Evolutionary conservation across 1,140 invertebrate species (phyloP).

Genomic region (Sminthurides bifidus): DNA sequence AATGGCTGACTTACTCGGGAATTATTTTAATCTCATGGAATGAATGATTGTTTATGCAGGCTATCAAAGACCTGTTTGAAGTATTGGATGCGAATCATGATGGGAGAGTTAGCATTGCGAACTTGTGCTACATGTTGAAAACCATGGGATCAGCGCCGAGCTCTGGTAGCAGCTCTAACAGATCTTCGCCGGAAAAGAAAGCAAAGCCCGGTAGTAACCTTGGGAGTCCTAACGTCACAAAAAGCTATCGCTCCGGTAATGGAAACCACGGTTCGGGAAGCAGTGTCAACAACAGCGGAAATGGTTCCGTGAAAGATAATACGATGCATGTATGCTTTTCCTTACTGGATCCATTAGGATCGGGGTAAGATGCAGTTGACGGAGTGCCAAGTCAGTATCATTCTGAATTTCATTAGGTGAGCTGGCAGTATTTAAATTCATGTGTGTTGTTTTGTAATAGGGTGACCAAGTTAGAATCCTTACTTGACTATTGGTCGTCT

Average conservation of each 20-base stretch:
- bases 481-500: conserved; percentile 23
- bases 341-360: neutral
- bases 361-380: neutral
- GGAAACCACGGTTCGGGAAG: neutral
- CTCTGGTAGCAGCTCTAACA: neutral
- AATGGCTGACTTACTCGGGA: neutral
- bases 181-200: conserved; percentile 1
- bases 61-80: conserved; percentile 51
- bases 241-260: too few species aligned
- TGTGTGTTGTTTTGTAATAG: conserved; percentile 1
- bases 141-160: conserved; percentile 8
- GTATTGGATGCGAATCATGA: conserved; percentile 52
- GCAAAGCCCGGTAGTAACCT: too few species aligned
- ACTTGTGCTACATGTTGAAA: conserved; percentile 42
- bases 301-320: neutral
- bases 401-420: too few species aligned
- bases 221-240: too few species aligned
- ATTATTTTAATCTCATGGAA: neutral
- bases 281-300: neutral
- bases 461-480: conserved; percentile 12
- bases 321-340: neutral
- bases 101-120: conserved; percentile 50
- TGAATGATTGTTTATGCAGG: conserved; percentile 34
- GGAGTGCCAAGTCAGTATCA: too few species aligned
- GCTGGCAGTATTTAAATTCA: too few species aligned